Conservation (phyloP, 2,888 invertebrate genomes). For the Euplexia lucipara region DNA sequence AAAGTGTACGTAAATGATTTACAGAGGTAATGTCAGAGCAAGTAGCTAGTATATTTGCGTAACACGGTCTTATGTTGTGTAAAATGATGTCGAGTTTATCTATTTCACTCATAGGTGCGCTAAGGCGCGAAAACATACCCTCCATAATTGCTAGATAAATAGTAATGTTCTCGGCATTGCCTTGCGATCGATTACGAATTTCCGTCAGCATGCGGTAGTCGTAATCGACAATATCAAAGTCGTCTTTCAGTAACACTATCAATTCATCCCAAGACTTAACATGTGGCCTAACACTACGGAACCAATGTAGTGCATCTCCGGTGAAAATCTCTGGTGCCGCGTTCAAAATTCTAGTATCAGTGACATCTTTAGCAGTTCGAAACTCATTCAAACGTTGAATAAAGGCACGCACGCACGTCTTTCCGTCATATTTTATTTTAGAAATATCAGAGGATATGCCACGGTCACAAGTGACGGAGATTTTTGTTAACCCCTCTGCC, state of each 20-base stretch:
- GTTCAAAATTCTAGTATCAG: not conserved
- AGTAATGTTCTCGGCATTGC: no score
- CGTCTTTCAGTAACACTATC: no score
- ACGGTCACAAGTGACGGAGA: slow-evolving; percentile 2
- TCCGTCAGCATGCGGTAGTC: not conserved
- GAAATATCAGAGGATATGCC: not conserved
- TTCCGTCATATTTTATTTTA: not conserved
- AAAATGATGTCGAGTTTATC: not conserved
- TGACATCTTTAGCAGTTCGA: not conserved
- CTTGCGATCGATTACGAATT: not conserved
- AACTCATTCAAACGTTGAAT: slow-evolving; percentile 1
- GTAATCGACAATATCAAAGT: no score
- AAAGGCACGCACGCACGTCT: not conserved
- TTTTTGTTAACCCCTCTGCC: not conserved
- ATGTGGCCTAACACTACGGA: not conserved
- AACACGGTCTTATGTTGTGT: not conserved
- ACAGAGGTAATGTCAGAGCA: not conserved
- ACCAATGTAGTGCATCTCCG: not conserved
- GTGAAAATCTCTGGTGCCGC: not conserved
- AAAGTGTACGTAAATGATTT: no score
- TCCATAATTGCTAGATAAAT: no score
- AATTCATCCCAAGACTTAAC: not conserved
- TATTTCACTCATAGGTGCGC: not conserved
- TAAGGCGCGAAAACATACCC: no score
- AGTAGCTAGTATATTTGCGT: not conserved